Percentiles rank a stretch among this genome's conserved stretches.
Evolutionary conservation across 1,140 invertebrate genomes (phyloP).

Genomic region (Bombus waltoni): DNA sequence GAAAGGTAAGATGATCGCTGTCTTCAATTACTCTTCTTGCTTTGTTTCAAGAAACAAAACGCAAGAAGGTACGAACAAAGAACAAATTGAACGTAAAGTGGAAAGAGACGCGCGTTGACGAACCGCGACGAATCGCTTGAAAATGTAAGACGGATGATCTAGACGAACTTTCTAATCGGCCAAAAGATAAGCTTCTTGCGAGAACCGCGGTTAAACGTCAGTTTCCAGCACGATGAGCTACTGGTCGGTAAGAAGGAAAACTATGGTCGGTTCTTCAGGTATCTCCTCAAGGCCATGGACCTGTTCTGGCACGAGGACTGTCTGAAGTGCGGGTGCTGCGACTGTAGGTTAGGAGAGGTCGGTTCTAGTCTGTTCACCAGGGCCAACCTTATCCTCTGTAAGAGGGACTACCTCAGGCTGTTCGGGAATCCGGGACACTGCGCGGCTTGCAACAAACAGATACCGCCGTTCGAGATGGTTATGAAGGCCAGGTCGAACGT

Average conservation of each 20-base stretch:
- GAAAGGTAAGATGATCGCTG: conserved; percentile 84
- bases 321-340: conserved; percentile 98
- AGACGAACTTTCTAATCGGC: neutral
- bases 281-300: conserved; percentile 93
- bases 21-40: neutral
- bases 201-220: conserved; percentile 18
- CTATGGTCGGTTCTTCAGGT: conserved; percentile 80
- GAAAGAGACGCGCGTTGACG: neutral
- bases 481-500: conserved; percentile 98
- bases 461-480: conserved; percentile 99
- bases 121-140: neutral
- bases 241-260: conserved; percentile 65
- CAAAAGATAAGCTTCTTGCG: neutral
- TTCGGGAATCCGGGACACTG: conserved; percentile 96
- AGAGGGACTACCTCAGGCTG: conserved; percentile 98
- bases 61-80: neutral
- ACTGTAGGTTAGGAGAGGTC: conserved; percentile 98
- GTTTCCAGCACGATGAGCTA: neutral
- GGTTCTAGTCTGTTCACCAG: conserved; percentile 98
- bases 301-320: conserved; percentile 99
- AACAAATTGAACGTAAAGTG: neutral
- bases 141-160: no score
- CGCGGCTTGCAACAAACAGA: conserved; percentile 97
- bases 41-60: no score
- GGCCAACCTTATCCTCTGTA: conserved; percentile 98